phyloP scores from a whole-genome alignment of 2,888 invertebrate species.

The Nephrotoma appendiculata region DNA sequence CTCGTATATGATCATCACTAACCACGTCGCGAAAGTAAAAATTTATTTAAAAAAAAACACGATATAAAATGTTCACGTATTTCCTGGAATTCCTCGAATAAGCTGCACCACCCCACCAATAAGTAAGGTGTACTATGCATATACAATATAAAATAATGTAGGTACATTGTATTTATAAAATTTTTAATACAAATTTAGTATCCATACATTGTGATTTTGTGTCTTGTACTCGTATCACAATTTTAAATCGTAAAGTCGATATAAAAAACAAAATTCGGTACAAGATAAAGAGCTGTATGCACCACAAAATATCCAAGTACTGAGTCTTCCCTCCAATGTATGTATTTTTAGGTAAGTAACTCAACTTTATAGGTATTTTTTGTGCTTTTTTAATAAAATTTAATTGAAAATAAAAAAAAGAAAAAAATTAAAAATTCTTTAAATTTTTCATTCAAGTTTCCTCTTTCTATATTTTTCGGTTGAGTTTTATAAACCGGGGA shows the following conservation, averaged over 20 bases:
- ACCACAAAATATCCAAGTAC: neutral
- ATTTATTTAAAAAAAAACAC: neutral
- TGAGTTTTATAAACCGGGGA: neutral
- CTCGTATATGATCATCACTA: neutral
- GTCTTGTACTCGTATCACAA: neutral
- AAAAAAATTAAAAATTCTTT: neutral
- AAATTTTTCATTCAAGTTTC: neutral
- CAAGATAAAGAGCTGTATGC: neutral
- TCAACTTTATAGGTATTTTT: neutral
- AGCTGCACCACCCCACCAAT: neutral
- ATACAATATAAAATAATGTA: neutral
- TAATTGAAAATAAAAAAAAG: neutral
- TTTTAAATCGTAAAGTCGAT: neutral
- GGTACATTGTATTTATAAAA: neutral
- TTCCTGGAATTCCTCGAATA: neutral
- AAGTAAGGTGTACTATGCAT: neutral
- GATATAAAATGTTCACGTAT: neutral
- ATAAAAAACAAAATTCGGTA: neutral
- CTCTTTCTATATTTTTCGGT: neutral
- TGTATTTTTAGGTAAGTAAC: neutral
- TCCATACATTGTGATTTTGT: neutral
- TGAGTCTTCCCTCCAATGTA: neutral
- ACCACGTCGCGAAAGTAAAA: neutral
- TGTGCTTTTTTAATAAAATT: neutral
- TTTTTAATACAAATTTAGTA: neutral